These are phyloP conservation scores for Cyphomyrmex costatus DNA, from an alignment of 1,140 invertebrate genomes.

Conservation along the genomic window DNA sequence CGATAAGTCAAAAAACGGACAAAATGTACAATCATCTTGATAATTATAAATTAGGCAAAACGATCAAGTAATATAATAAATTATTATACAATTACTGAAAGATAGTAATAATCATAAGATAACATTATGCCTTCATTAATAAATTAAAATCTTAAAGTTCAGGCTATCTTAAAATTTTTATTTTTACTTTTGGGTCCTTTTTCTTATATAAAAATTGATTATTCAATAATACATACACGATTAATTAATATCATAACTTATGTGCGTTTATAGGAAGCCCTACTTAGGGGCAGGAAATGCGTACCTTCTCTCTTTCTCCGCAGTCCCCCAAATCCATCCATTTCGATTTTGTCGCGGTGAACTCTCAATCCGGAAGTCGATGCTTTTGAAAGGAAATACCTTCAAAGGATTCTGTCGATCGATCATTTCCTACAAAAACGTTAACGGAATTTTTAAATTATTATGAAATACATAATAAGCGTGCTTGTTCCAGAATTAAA, in stretches of 20 bases:
- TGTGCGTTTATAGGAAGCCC: slow-evolving; percentile 48
- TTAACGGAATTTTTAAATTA: slow-evolving; percentile 32
- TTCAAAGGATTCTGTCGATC: slow-evolving; percentile 67
- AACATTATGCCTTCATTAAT: neutral
- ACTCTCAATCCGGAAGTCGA: slow-evolving; percentile 70
- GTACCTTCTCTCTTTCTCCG: slow-evolving; percentile 21
- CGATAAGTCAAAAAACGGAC: slow-evolving; percentile 12
- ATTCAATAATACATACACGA: neutral
- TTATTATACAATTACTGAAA: neutral
- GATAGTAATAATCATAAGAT: neutral
- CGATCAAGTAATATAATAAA: neutral
- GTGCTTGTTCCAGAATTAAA: neutral
- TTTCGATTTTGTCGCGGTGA: slow-evolving; percentile 31
- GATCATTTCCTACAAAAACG: slow-evolving; percentile 51
- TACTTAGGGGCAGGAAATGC: slow-evolving; percentile 12
- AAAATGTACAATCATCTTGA: neutral
- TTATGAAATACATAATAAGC: neutral
- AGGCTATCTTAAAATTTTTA: neutral
- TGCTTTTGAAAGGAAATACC: slow-evolving; percentile 61
- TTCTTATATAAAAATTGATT: neutral
- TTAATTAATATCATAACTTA: slow-evolving; percentile 29
- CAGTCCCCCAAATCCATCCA: neutral
- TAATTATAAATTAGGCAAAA: neutral
- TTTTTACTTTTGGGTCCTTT: neutral
- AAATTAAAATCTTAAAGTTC: neutral